A percentile compares a stretch with the other conserved stretches of the same genome.
phyloP scores from a whole-genome alignment of 2,888 invertebrate genomes.

The Cerceris ruficornis region DNA sequence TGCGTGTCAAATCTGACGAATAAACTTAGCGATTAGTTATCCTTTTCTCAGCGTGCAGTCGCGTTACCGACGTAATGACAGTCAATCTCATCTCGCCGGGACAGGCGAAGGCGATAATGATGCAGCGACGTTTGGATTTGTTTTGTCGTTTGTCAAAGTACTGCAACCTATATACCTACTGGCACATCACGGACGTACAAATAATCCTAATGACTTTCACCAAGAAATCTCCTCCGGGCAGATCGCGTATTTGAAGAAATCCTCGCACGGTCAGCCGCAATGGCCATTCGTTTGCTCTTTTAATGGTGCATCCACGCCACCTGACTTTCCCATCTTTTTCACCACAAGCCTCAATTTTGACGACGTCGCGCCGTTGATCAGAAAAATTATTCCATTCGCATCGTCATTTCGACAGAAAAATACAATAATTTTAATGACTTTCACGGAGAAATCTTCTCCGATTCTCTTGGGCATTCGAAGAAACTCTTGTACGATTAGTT shows the following conservation, averaged over 20 bases:
- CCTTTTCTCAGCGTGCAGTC: slow-evolving; percentile 34
- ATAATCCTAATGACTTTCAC: slow-evolving; percentile 44
- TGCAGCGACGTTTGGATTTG: slow-evolving; percentile 16
- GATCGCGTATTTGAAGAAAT: neutral
- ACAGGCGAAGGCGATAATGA: slow-evolving; percentile 33
- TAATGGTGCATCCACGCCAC: too few relatives aligned
- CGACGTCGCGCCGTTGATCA: too few relatives aligned
- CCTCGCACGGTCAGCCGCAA: neutral
- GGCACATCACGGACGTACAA: slow-evolving; percentile 11
- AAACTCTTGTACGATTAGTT: too few relatives aligned
- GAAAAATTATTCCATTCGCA: too few relatives aligned
- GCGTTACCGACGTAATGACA: slow-evolving; percentile 16
- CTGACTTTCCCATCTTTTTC: too few relatives aligned
- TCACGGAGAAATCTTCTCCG: too few relatives aligned
- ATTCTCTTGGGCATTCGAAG: too few relatives aligned
- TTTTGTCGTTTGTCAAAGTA: slow-evolving; percentile 28
- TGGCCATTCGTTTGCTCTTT: too few relatives aligned
- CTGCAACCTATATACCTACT: slow-evolving; percentile 26
- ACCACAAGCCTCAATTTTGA: too few relatives aligned
- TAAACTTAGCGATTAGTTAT: slow-evolving; percentile 25
- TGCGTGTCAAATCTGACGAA: slow-evolving; percentile 28
- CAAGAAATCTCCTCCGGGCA: slow-evolving; percentile 13
- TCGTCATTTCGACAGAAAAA: too few relatives aligned
- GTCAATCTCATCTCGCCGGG: slow-evolving; percentile 21
- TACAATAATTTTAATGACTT: too few relatives aligned